Conservation (phyloP, 2,113 vertebrate genomes). For the Gallinago media region DNA sequence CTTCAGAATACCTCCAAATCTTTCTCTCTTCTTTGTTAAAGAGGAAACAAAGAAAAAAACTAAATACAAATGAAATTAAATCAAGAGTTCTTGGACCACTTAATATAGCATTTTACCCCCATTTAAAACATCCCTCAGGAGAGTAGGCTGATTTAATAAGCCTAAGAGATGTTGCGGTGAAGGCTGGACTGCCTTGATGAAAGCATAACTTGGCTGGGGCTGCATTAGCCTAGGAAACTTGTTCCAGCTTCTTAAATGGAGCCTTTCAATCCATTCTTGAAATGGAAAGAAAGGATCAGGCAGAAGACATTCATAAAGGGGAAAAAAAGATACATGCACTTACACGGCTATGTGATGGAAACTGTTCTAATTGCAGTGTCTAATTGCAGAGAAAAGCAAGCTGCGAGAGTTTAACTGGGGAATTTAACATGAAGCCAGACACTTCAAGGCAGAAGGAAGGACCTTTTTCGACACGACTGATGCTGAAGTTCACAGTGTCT, state of each 20-base stretch:
- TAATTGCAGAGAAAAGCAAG: not conserved
- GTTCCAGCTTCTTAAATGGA: not conserved
- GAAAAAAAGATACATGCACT: not conserved
- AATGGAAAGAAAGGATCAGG: not conserved
- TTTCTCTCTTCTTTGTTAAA: constrained; percentile 61
- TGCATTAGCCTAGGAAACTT: constrained; percentile 5
- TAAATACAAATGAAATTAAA: constrained; percentile 68
- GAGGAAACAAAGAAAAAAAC: constrained; percentile 50
- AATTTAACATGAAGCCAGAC: not conserved
- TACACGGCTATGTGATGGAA: not conserved
- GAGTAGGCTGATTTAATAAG: constrained; percentile 21
- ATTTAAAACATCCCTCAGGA: constrained; percentile 42
- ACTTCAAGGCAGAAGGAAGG: not conserved
- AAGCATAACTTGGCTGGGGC: constrained; percentile 25
- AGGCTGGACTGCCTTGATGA: not conserved
- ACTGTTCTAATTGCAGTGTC: not conserved
- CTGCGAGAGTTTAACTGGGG: not conserved
- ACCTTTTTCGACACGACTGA: not conserved
- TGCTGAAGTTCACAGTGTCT: not conserved
- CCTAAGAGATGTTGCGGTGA: not conserved
- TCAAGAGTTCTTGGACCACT: constrained; percentile 51
- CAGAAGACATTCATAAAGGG: not conserved
- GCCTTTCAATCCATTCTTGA: not conserved
- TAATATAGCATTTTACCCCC: not conserved
- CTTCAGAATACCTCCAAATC: constrained; percentile 57